A percentile compares a stretch with the other conserved stretches of the same genome.
Evolutionary conservation across 2,113 vertebrate genomes (phyloP).

Genomic region (Poicephalus meyeri): DNA sequence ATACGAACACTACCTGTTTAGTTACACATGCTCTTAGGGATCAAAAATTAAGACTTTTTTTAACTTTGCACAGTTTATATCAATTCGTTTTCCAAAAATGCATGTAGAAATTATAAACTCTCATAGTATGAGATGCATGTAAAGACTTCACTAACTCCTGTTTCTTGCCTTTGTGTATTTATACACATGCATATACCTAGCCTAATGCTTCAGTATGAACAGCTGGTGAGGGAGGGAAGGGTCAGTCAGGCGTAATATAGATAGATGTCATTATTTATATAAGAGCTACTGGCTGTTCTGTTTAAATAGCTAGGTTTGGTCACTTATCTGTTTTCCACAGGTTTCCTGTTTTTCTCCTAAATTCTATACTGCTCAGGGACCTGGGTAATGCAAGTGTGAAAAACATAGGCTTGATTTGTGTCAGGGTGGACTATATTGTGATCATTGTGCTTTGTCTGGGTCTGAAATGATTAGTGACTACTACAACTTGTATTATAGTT

Average conservation of each 20-base stretch:
- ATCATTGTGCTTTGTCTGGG: no score
- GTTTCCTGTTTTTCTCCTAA: conserved; percentile 92
- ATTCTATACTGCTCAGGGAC: conserved; percentile 64
- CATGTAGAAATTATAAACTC: background rate
- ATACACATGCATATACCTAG: background rate
- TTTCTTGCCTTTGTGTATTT: background rate
- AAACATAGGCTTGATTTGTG: no score
- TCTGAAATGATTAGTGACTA: no score
- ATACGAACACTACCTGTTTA: background rate
- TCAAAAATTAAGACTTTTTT: background rate
- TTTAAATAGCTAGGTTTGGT: conserved; percentile 59
- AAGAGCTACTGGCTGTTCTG: conserved; percentile 48
- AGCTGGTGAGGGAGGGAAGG: background rate
- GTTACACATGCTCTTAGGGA: background rate
- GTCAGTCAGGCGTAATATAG: background rate
- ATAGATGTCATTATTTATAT: conserved; percentile 41
- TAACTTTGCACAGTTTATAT: background rate
- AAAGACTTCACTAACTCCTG: background rate
- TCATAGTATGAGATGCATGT: background rate
- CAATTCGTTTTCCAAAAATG: background rate
- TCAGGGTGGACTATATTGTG: no score
- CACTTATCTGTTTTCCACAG: conserved; percentile 79
- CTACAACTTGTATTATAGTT: no score
- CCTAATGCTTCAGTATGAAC: background rate
- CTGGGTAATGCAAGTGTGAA: conserved; percentile 49